These are phyloP conservation scores for Tenualosa thibaudeaui DNA, from an alignment of 2,797 vertebrate species.

Conservation along the genomic window DNA sequence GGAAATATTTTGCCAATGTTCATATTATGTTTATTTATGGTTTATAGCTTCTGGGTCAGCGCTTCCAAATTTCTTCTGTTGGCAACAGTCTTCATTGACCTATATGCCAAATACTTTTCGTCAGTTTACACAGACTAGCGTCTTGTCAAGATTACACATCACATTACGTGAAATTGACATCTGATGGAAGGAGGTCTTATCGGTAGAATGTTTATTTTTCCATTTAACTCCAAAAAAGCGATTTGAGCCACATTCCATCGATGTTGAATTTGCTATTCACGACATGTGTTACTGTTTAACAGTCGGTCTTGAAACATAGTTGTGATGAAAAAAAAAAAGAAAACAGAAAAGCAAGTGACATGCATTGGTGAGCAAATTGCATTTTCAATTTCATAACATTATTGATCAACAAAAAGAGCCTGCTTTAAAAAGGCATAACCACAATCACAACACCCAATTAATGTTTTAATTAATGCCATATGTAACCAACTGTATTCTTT, in stretches of 20 bases:
- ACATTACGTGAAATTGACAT: conserved; percentile 15
- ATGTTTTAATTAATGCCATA: too few species aligned
- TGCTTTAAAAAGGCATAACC: background rate
- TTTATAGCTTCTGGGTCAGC: background rate
- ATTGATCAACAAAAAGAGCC: background rate
- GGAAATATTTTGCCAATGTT: background rate
- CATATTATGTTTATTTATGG: background rate
- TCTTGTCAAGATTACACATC: background rate
- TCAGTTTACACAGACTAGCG: background rate
- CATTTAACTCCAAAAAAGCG: conserved; percentile 21
- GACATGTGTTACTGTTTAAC: conserved; percentile 66
- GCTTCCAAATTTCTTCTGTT: background rate
- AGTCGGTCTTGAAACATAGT: conserved; percentile 45
- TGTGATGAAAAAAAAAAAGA: background rate
- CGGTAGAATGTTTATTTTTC: background rate
- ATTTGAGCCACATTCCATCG: conserved; percentile 57
- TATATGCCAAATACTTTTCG: background rate
- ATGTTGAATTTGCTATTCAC: conserved; percentile 41
- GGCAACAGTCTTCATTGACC: background rate
- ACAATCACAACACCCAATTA: background rate
- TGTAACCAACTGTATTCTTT: background rate
- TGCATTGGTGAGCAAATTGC: conserved; percentile 26
- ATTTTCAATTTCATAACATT: background rate
- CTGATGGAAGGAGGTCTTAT: conserved; percentile 14
- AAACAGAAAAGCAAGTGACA: background rate